Conservation (phyloP, 2,888 invertebrate genomes). For the Neuroscelio doddi region DNA sequence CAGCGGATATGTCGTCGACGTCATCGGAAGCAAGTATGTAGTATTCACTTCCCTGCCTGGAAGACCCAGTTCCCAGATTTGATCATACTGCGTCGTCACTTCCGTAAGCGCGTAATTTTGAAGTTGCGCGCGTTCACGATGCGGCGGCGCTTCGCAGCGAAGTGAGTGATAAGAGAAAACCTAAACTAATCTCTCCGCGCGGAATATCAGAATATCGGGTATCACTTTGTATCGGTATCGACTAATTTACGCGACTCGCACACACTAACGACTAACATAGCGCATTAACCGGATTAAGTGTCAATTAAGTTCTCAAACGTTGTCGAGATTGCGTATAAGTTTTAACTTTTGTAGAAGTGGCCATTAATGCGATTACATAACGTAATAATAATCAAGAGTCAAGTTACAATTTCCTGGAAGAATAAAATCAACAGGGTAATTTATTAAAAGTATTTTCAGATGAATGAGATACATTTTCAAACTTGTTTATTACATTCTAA, state of each 20-base stretch:
- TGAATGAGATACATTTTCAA: no score
- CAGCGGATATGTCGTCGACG: constrained; percentile 7
- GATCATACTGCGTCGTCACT: not conserved
- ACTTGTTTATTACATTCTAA: no score
- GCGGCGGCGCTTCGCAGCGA: constrained; percentile 28
- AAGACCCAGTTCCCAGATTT: constrained; percentile 21
- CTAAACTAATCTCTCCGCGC: constrained; percentile 5
- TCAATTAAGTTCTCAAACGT: constrained; percentile 62
- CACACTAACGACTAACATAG: constrained; percentile 52
- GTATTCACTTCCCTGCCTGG: constrained; percentile 6
- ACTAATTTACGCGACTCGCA: not conserved
- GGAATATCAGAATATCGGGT: not conserved
- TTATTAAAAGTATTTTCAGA: no score
- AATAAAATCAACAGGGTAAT: constrained; percentile 8
- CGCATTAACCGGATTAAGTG: constrained; percentile 62
- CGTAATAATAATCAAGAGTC: constrained; percentile 16
- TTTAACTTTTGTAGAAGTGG: constrained; percentile 54
- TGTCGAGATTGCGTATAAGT: constrained; percentile 56
- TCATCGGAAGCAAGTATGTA: constrained; percentile 31
- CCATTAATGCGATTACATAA: not conserved
- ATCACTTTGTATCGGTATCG: constrained; percentile 26
- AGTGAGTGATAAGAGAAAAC: constrained; percentile 31
- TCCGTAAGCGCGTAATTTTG: constrained; percentile 35
- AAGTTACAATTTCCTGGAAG: constrained; percentile 30
- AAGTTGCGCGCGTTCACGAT: constrained; percentile 37